phyloP scores from a whole-genome alignment of 2,797 vertebrate genomes.

The Enteromius fasciolatus region DNA sequence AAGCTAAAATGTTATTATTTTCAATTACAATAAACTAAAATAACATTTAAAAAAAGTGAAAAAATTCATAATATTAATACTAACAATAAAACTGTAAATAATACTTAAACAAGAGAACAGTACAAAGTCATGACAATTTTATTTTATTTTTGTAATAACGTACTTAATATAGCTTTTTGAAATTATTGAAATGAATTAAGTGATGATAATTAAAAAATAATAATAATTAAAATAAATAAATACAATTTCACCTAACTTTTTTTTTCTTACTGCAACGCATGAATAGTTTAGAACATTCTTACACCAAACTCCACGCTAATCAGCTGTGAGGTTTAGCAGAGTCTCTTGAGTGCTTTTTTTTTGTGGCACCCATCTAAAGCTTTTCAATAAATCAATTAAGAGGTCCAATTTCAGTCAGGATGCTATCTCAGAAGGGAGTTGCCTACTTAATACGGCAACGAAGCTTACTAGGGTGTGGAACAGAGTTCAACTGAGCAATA shows the following conservation, averaged over 20 bases:
- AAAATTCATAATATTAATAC: no score
- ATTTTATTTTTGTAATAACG: not conserved
- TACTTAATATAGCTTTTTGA: not conserved
- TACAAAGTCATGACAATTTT: not conserved
- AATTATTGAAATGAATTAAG: not conserved
- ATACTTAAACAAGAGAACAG: not conserved
- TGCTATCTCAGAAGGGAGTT: not conserved
- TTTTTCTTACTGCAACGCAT: not conserved
- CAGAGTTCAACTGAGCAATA: not conserved
- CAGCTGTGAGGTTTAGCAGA: not conserved
- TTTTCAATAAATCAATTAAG: not conserved
- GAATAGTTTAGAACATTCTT: not conserved
- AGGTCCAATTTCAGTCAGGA: not conserved
- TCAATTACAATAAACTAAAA: no score
- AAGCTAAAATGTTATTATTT: no score
- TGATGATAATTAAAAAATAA: no score
- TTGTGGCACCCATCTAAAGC: not conserved
- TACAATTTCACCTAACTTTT: not conserved
- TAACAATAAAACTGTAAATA: no score
- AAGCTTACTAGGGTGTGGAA: constrained; percentile 24
- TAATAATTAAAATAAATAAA: no score
- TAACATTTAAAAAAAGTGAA: no score
- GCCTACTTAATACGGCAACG: not conserved
- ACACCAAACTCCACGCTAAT: not conserved
- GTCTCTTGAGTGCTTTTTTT: not conserved